Percentiles rank a stretch among this genome's conserved stretches.
These are phyloP conservation scores for Brachyptera putata DNA, from an alignment of 2,888 invertebrate species.

Conservation along the genomic window DNA sequence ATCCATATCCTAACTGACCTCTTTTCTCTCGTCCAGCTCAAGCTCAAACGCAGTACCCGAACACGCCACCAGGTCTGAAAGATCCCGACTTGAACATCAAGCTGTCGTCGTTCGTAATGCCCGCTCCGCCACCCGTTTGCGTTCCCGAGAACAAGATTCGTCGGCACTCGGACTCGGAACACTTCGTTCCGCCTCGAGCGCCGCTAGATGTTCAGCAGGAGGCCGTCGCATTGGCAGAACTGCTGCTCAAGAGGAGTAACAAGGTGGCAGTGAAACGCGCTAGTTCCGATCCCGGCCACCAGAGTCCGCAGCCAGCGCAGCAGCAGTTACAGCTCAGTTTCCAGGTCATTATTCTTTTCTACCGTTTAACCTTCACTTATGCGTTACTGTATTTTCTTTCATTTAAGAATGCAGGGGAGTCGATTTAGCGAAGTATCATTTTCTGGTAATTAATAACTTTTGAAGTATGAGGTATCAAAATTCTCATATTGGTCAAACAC, in stretches of 20 bases:
- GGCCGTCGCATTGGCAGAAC: slow-evolving; percentile 74
- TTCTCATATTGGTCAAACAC: too few species aligned
- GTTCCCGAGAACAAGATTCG: slow-evolving; percentile 41
- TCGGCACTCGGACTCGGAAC: slow-evolving; percentile 56
- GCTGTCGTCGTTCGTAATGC: slow-evolving; percentile 51
- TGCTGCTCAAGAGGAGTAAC: slow-evolving; percentile 65
- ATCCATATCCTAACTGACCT: too few species aligned
- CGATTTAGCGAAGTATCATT: too few species aligned
- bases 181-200: slow-evolving; percentile 48
- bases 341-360: too few species aligned
- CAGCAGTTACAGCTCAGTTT: slow-evolving; percentile 49
- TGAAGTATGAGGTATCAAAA: too few species aligned
- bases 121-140: slow-evolving; percentile 40
- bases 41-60: slow-evolving; percentile 45
- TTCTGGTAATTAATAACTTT: too few species aligned
- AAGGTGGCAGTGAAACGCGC: slow-evolving; percentile 64
- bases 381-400: too few species aligned
- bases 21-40: slow-evolving; percentile 34
- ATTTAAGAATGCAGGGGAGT: too few species aligned
- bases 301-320: slow-evolving; percentile 25
- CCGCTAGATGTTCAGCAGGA: slow-evolving; percentile 53
- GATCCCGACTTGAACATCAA: slow-evolving; percentile 37
- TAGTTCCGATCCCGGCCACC: slow-evolving; percentile 62
- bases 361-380: too few species aligned
- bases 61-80: slow-evolving; percentile 45